Evolutionary conservation across 2,888 invertebrate genomes (phyloP).

Genomic region (Helobdella robusta): DNA sequence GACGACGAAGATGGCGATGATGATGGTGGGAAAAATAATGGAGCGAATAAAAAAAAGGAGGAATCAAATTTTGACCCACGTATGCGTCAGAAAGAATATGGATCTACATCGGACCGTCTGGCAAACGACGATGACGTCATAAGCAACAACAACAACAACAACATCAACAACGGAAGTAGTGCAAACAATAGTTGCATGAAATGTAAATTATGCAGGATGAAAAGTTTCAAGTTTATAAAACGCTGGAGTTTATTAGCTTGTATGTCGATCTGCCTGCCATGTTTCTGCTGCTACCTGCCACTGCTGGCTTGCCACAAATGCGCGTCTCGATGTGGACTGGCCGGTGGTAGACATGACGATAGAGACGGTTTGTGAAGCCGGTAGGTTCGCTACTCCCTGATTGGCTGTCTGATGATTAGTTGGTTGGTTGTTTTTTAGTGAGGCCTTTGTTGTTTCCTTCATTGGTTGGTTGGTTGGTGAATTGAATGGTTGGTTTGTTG

Average conservation of each 20-base stretch:
- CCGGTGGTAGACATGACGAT: conserved; percentile 47
- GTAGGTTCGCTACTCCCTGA: no score
- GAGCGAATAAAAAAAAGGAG: not conserved
- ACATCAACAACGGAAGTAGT: not conserved
- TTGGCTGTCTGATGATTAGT: no score
- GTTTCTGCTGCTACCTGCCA: conserved; percentile 85
- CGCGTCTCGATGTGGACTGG: conserved; percentile 67
- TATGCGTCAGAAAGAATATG: no score
- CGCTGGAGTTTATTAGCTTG: conserved; percentile 73
- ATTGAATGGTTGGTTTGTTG: no score
- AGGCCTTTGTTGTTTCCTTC: no score
- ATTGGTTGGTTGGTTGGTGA: no score
- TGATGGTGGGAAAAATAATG: conserved; percentile 39
- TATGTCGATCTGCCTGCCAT: conserved; percentile 77
- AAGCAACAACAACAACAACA: not conserved
- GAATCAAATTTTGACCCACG: no score
- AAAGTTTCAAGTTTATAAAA: conserved; percentile 12
- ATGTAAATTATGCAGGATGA: no score
- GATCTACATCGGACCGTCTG: no score
- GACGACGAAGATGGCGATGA: conserved; percentile 77
- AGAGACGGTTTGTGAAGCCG: no score
- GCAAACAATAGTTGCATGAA: no score
- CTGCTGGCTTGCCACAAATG: conserved; percentile 73
- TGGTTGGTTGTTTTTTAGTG: no score
- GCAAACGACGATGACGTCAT: conserved; percentile 4